These are phyloP conservation scores for Drosophila demipolita DNA, from an alignment of 2,888 invertebrate species.

Conservation along the genomic window DNA sequence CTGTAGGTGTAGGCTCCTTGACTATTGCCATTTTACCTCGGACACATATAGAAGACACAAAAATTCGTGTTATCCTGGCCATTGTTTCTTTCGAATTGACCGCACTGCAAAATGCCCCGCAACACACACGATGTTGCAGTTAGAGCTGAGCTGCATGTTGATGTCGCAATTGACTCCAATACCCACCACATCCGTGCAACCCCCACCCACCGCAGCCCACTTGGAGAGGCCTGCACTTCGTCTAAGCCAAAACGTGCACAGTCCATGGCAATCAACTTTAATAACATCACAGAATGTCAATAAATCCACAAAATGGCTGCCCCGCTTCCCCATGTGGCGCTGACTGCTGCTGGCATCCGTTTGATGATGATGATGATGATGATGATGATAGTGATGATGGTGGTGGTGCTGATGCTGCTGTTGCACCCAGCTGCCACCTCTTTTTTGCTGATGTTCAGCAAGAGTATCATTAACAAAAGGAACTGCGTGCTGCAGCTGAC, in stretches of 20 bases:
- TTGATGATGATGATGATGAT: constrained; percentile 34
- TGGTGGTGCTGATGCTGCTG: constrained; percentile 36
- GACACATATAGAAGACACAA: constrained; percentile 23
- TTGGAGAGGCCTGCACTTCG: constrained; percentile 53
- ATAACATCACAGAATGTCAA: constrained; percentile 83
- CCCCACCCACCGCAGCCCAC: neutral
- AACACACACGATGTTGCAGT: constrained; percentile 15
- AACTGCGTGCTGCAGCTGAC: constrained; percentile 72
- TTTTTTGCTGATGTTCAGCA: constrained; percentile 59
- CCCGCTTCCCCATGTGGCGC: constrained; percentile 43
- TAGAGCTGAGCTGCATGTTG: constrained; percentile 65
- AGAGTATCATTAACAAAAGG: constrained; percentile 79
- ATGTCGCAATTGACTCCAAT: constrained; percentile 38
- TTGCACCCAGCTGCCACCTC: constrained; percentile 11
- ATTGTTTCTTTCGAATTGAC: constrained; percentile 76
- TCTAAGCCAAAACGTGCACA: constrained; percentile 77
- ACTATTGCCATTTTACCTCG: constrained; percentile 35
- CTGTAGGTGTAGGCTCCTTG: constrained; percentile 29
- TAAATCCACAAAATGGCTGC: constrained; percentile 81
- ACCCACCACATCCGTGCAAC: neutral
- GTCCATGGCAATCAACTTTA: constrained; percentile 80
- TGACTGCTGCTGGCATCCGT: constrained; percentile 45
- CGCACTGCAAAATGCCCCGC: constrained; percentile 56
- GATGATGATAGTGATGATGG: constrained; percentile 42
- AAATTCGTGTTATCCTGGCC: constrained; percentile 50